Evolutionary conservation across 64 coral and sea anemone species (phyloP).

Genomic region (Trachythela sp.): DNA sequence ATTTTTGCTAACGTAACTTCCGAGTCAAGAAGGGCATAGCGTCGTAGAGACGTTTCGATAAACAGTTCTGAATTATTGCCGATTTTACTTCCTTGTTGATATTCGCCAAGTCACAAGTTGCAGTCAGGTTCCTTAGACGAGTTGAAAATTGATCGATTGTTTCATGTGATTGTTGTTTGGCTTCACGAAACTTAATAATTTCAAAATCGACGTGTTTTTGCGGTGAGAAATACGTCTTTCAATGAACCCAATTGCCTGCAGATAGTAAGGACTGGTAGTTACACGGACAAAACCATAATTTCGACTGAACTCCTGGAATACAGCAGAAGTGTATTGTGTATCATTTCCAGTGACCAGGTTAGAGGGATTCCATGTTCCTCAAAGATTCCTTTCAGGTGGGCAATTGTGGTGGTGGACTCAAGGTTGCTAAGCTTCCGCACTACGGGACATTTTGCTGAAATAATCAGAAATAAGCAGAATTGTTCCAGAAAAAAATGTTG

Average conservation of each 20-base stretch:
- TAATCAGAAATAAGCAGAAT: neutral
- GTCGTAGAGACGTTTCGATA: too few species aligned
- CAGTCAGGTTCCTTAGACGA: too few species aligned
- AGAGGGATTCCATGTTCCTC: neutral
- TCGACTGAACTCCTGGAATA: neutral
- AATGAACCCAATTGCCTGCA: neutral
- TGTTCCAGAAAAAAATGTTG: constrained; percentile 7
- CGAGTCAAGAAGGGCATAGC: too few species aligned
- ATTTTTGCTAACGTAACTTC: too few species aligned
- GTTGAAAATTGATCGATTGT: too few species aligned
- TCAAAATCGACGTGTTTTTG: neutral
- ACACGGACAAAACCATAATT: neutral
- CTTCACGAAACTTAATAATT: neutral
- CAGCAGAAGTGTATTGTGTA: neutral
- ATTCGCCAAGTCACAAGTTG: too few species aligned
- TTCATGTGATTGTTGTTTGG: too few species aligned
- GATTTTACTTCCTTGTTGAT: too few species aligned
- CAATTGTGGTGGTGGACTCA: neutral
- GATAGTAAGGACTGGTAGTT: neutral
- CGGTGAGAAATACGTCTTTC: too few species aligned
- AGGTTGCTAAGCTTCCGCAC: neutral
- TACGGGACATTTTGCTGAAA: neutral
- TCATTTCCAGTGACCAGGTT: neutral
- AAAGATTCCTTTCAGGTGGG: neutral
- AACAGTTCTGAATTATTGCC: too few species aligned